Conservation (phyloP, 2,797 vertebrate genomes). For the Hapalemur alaotrensis region DNA sequence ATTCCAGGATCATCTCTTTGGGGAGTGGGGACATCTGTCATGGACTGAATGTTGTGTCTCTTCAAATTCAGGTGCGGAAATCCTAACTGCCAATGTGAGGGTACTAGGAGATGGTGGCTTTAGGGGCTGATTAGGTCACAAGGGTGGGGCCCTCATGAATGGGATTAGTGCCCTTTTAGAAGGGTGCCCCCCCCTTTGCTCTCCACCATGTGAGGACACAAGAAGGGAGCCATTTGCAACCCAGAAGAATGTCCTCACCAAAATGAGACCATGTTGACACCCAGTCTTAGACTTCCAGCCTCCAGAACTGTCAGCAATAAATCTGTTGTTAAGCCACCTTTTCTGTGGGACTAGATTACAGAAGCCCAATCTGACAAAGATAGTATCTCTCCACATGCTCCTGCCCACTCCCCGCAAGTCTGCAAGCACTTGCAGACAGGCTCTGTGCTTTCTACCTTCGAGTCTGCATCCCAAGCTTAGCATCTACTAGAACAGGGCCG, state of each 20-base stretch:
- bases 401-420: not conserved
- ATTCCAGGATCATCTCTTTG: not conserved
- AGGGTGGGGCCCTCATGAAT: not conserved
- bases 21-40: not conserved
- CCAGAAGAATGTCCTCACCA: not conserved
- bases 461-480: not conserved
- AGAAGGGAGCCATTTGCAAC: not conserved
- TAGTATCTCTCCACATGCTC: not conserved
- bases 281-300: not conserved
- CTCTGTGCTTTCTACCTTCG: not conserved
- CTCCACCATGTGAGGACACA: not conserved
- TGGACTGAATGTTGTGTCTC: not conserved
- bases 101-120: not conserved
- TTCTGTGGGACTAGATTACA: not conserved
- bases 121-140: not conserved
- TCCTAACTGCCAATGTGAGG: not conserved
- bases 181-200: no score
- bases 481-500: not conserved
- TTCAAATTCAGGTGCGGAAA: not conserved
- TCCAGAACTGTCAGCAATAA: not conserved
- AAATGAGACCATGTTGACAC: not conserved
- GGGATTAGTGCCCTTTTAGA: not conserved
- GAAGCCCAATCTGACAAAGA: no score
- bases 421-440: not conserved
- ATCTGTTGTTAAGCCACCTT: not conserved